Percentiles rank a stretch among this genome's conserved stretches.
Evolutionary conservation across 2,113 vertebrate species (phyloP).

Genomic region (Catharus minimus): DNA sequence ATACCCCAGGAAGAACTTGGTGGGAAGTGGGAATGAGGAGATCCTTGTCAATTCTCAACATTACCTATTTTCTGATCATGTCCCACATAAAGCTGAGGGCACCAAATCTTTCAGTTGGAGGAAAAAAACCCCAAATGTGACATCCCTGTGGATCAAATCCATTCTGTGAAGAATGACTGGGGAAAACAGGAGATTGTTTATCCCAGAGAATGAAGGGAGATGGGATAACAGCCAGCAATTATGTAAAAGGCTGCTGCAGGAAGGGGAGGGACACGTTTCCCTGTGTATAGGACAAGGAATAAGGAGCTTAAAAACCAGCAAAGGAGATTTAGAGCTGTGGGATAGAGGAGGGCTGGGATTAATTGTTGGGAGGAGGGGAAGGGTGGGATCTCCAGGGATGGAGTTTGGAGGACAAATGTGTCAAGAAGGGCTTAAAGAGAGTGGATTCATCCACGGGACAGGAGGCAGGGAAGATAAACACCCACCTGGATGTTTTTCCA

Average conservation of each 20-base stretch:
- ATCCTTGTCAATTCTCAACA: neutral
- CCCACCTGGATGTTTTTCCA: neutral
- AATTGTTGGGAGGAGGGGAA: conserved; percentile 14
- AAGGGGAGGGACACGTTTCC: conserved; percentile 51
- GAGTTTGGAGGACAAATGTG: conserved; percentile 56
- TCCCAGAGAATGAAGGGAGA: neutral
- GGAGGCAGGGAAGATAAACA: neutral
- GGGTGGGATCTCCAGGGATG: neutral
- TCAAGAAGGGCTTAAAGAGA: conserved; percentile 44
- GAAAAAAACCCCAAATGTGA: fast-evolving
- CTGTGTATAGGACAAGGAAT: conserved; percentile 57
- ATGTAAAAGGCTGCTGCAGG: conserved; percentile 34
- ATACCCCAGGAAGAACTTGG: neutral
- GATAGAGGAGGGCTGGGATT: conserved; percentile 55
- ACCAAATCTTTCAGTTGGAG: fast-evolving
- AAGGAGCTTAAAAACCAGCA: conserved; percentile 56
- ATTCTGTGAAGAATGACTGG: neutral
- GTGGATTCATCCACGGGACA: neutral
- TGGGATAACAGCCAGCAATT: conserved; percentile 23
- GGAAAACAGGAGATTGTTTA: neutral
- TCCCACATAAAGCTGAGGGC: fast-evolving
- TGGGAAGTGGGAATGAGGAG: neutral
- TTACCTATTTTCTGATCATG: neutral
- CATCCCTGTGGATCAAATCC: neutral
- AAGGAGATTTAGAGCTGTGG: conserved; percentile 64